These are phyloP conservation scores for Chironomus riparius DNA, from an alignment of 2,888 invertebrate species.

Conservation along the genomic window DNA sequence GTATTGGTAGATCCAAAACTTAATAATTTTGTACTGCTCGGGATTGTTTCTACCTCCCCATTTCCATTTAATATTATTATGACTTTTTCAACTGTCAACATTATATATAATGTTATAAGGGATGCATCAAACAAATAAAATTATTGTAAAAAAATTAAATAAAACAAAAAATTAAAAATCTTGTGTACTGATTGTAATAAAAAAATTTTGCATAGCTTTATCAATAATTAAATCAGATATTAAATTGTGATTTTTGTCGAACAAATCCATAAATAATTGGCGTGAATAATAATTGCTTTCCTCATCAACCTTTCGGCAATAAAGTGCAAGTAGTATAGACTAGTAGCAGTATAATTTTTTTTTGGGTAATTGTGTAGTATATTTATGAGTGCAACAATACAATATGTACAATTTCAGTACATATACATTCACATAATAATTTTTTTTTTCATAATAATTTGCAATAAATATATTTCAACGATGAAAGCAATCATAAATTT, in stretches of 20 bases:
- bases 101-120: not conserved
- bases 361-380: not conserved
- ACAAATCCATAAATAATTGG: constrained; percentile 26
- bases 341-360: not conserved
- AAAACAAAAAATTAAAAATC: not conserved
- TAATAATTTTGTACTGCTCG: no score
- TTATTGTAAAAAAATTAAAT: not conserved
- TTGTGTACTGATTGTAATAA: not conserved
- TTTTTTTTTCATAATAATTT: constrained; percentile 2
- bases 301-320: constrained; percentile 1
- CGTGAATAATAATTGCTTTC: constrained; percentile 27
- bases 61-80: no score
- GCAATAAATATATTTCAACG: constrained; percentile 19
- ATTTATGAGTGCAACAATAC: not conserved
- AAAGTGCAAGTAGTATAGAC: not conserved
- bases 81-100: no score
- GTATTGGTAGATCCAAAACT: no score
- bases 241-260: constrained; percentile 22
- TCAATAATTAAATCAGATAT: constrained; percentile 27
- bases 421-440: constrained; percentile 2
- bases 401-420: not conserved
- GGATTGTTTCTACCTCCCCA: no score
- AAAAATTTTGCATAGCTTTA: not conserved
- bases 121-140: not conserved
- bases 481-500: constrained; percentile 25